Base-by-base conservation (phyloP, 2,113 vertebrate genomes). In the Epinephelus moara region DNA sequence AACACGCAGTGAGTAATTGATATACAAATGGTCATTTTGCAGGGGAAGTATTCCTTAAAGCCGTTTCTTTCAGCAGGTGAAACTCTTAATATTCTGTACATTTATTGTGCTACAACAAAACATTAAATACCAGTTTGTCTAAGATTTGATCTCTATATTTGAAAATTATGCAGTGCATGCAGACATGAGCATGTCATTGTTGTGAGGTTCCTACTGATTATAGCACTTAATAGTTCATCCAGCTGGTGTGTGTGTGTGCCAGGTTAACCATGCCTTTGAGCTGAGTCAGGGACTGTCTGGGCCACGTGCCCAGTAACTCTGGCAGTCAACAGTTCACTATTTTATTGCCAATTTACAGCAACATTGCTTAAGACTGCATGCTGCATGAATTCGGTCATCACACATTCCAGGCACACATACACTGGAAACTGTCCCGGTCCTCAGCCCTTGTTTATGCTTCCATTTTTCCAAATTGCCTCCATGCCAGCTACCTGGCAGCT, bases 201-300 rank as follows among this genome's bases (percentile, higher is more conserved):
- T 8, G 14, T 30, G 55, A 78, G 56, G 52, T 78, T 84, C 56
- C 23, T 45, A 47, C 57, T 69, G 23, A 77, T 72, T 49, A 52
- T 75, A 56, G 42, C 62, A 52, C 70, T 55, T 75, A 80, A 83
- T 62, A 60, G 72, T 75, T 55, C 84, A 2, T 81, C 56, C 66
- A 75, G 81, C 73, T 52, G 57, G 76, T 56, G 33, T 70, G 76
- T 7, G 45, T 75, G 55, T 47, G 60, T 85, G 85, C 88, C 89
- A 88, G 59, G 70, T 76, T 56, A 74, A 47, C 80, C 27, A 8
- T 79, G 75, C 72, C 72, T 88, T 78, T 64, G 80, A 85, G 85
- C 91, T 78, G 84, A 89, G 75, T 92, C 88, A 83, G 78, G 69
- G 66, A 50, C 70, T 37, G 45, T 88, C 81, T 82, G 79, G 87